Evolutionary conservation across 2,888 invertebrate species (phyloP).

Genomic region (Hipparchia sbordonii): DNA sequence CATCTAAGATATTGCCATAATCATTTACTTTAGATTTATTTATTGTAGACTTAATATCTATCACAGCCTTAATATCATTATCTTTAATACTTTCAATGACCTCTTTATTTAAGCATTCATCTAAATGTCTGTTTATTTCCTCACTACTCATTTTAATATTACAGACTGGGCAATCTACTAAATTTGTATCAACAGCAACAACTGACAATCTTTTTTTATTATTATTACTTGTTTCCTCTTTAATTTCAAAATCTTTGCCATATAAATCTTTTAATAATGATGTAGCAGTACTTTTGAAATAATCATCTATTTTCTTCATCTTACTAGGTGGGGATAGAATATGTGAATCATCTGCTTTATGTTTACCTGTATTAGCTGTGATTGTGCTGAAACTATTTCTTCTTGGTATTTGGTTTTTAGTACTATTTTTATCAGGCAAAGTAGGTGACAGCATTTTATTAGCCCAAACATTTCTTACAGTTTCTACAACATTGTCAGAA

Average conservation of each 20-base stretch:
- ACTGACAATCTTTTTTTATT: slow-evolving; percentile 51
- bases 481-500: slow-evolving; percentile 44
- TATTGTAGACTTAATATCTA: slow-evolving; percentile 24
- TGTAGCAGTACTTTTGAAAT: slow-evolving; percentile 59
- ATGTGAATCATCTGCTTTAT: slow-evolving; percentile 47
- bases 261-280: slow-evolving; percentile 70
- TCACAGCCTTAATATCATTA: slow-evolving; percentile 33
- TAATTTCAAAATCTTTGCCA: slow-evolving; percentile 63
- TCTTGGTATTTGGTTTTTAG: slow-evolving; percentile 21
- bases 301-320: slow-evolving; percentile 70
- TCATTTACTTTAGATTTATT: neutral
- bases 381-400: slow-evolving; percentile 19
- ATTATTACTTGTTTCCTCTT: slow-evolving; percentile 46
- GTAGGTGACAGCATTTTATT: slow-evolving; percentile 46
- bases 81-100: slow-evolving; percentile 56
- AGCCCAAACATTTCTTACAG: slow-evolving; percentile 54
- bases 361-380: slow-evolving; percentile 49
- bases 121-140: slow-evolving; percentile 71
- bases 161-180: slow-evolving; percentile 80
- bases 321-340: slow-evolving; percentile 58
- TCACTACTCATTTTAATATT: slow-evolving; percentile 53
- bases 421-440: slow-evolving; percentile 16
- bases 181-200: slow-evolving; percentile 43
- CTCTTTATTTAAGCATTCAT: slow-evolving; percentile 73
- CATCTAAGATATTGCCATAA: neutral